These are phyloP conservation scores for Erebia palarica DNA, from an alignment of 2,888 invertebrate species.

Conservation along the genomic window DNA sequence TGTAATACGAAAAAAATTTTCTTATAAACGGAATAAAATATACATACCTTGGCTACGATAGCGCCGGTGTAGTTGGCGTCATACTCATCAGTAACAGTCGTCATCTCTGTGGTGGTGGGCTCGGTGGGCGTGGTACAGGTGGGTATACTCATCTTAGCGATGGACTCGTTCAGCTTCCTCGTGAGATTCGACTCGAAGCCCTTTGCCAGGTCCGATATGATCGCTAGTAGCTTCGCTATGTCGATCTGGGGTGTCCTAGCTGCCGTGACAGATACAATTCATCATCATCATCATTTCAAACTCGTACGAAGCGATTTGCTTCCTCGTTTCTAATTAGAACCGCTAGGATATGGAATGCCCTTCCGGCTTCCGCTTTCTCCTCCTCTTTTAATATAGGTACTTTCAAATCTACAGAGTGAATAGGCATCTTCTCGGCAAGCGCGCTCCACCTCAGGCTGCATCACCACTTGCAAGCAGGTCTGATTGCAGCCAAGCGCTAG, in stretches of 20 bases:
- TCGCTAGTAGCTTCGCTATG: constrained; percentile 48
- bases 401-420: too few relatives aligned
- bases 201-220: constrained; percentile 52
- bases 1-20: neutral
- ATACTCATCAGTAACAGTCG: constrained; percentile 39
- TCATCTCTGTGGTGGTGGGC: constrained; percentile 25
- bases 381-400: too few relatives aligned
- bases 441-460: too few relatives aligned
- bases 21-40: neutral
- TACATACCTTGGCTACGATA: constrained; percentile 54
- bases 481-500: too few relatives aligned
- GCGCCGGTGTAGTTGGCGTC: constrained; percentile 46
- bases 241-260: constrained; percentile 40
- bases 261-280: neutral
- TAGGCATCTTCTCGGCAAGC: too few relatives aligned
- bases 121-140: constrained; percentile 48
- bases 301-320: too few relatives aligned
- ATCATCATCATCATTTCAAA: too few relatives aligned
- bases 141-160: constrained; percentile 48
- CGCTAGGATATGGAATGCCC: too few relatives aligned
- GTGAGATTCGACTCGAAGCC: constrained; percentile 59
- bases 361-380: too few relatives aligned
- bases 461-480: too few relatives aligned
- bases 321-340: too few relatives aligned
- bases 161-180: constrained; percentile 49